phyloP scores from a whole-genome alignment of 1,140 invertebrate genomes.

The Musca vetustissima region DNA sequence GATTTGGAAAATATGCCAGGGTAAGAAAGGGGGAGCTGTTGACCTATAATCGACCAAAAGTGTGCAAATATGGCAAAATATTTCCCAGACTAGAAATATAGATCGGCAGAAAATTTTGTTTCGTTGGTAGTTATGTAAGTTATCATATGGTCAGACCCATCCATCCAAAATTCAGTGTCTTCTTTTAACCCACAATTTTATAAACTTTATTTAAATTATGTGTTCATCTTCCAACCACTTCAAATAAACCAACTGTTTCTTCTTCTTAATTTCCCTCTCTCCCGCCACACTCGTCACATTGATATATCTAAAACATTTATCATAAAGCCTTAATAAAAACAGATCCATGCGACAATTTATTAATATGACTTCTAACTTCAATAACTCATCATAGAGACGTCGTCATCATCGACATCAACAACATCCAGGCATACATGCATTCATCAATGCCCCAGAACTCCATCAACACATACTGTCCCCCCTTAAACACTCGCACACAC shows the following conservation, averaged over 20 bases:
- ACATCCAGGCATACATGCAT: neutral
- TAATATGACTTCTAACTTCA: slow-evolving; percentile 23
- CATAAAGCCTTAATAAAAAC: neutral
- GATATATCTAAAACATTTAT: neutral
- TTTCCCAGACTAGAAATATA: too few species aligned
- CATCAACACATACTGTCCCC: neutral
- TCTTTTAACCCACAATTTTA: too few species aligned
- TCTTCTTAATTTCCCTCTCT: neutral
- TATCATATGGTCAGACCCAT: too few species aligned
- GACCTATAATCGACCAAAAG: too few species aligned
- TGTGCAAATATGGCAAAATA: too few species aligned
- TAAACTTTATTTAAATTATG: too few species aligned
- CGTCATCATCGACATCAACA: neutral
- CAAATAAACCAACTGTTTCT: neutral
- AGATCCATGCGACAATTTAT: slow-evolving; percentile 15
- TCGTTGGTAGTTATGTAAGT: too few species aligned
- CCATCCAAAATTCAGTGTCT: neutral
- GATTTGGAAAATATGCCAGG: too few species aligned
- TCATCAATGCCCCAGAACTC: neutral
- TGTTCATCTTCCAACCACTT: too few species aligned
- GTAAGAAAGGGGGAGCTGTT: too few species aligned
- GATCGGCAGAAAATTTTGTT: too few species aligned
- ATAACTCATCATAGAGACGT: slow-evolving; percentile 9
- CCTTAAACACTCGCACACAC: neutral
- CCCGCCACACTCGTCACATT: neutral